These are phyloP conservation scores for Cyanocitta stelleri DNA, from an alignment of 2,113 vertebrate species.

Conservation along the genomic window DNA sequence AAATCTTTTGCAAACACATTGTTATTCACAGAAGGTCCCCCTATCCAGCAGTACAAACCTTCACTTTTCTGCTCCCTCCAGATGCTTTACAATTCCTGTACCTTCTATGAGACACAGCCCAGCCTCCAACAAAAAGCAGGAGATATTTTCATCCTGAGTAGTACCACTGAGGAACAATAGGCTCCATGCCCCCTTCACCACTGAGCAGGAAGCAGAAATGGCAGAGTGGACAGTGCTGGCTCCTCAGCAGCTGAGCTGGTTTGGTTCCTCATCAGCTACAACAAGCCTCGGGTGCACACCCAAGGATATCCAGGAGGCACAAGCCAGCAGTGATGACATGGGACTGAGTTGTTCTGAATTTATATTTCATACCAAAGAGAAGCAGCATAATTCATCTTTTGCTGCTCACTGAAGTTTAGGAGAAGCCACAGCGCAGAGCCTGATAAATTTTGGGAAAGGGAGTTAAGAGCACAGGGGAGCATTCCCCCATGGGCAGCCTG, in stretches of 20 bases:
- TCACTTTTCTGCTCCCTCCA: background rate
- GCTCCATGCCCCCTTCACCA: accelerated
- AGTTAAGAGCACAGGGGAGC: background rate
- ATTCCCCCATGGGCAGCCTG: too few species aligned
- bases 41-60: background rate
- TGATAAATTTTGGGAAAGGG: background rate
- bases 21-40: background rate
- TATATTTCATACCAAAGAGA: background rate
- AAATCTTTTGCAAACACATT: slow-evolving; percentile 8
- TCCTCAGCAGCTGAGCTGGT: background rate
- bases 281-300: background rate
- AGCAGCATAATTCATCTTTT: background rate
- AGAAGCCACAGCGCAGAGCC: background rate
- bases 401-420: background rate
- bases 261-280: background rate
- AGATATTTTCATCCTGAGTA: background rate
- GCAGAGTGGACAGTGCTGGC: background rate
- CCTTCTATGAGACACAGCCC: background rate
- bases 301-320: background rate
- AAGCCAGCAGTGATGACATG: background rate
- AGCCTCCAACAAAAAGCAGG: background rate
- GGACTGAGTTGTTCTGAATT: background rate
- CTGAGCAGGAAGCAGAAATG: background rate
- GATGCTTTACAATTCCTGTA: background rate
- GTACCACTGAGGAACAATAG: accelerated